Conservation (phyloP, 1,140 invertebrate genomes). For the Nebria ingens region DNA sequence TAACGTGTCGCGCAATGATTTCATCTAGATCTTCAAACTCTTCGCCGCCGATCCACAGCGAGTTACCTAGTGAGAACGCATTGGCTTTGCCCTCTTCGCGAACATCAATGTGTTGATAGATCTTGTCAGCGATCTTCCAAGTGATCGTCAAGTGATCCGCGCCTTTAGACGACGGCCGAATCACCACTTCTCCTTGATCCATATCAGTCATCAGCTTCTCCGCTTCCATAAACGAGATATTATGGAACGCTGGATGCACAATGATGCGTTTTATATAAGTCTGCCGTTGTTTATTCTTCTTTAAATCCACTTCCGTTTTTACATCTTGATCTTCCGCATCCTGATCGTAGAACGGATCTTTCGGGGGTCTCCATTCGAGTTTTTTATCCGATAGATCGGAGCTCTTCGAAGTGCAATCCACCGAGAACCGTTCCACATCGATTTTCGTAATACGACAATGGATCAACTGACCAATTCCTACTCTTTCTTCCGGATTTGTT, state of each 20-base stretch:
- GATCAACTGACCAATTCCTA: conserved; percentile 76
- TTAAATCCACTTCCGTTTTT: conserved; percentile 68
- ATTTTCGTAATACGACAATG: conserved; percentile 93
- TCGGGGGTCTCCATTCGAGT: conserved; percentile 77
- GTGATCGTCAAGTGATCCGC: conserved; percentile 93
- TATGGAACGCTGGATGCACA: conserved; percentile 94
- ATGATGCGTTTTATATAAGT: conserved; percentile 93
- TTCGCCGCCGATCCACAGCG: conserved; percentile 76
- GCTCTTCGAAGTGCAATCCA: conserved; percentile 88
- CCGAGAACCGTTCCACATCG: conserved; percentile 86
- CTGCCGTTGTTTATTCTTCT: conserved; percentile 66
- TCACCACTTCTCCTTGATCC: conserved; percentile 93
- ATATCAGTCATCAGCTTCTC: conserved; percentile 83
- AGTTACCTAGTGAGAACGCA: conserved; percentile 85
- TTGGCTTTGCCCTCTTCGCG: conserved; percentile 95
- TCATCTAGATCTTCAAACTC: conserved; percentile 99
- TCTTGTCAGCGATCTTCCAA: conserved; percentile 93
- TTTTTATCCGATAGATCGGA: conserved; percentile 89
- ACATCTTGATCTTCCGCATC: conserved; percentile 74
- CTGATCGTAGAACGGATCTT: conserved; percentile 87
- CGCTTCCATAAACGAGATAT: conserved; percentile 87
- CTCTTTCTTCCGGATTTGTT: conserved; percentile 84
- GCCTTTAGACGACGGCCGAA: conserved; percentile 94
- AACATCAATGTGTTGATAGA: conserved; percentile 94
- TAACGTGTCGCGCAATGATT: conserved; percentile 93